Evolutionary conservation across 2,113 vertebrate species (phyloP), one percentile per base, ranked within the genome.

Genomic region (Ammodytes marinus): DNA sequence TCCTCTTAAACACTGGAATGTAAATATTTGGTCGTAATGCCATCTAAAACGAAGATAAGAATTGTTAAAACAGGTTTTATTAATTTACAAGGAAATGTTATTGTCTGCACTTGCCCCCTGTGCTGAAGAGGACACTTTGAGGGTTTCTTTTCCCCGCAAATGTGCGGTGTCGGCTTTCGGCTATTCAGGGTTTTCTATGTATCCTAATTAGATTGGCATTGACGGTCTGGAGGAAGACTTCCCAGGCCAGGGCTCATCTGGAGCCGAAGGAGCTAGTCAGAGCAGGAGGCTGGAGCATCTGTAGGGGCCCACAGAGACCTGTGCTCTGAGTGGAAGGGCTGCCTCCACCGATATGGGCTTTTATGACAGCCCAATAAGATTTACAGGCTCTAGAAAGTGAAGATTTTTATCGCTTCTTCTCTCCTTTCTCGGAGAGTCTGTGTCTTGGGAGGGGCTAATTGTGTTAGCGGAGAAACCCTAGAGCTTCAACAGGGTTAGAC

Each of bases 11-110:
- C 95, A 93, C 84, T 89, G 95, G 96, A 96, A 97, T 97, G 97
- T 98, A 99, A 99, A 99, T 99, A 99, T 99, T 99, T 99, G 95
- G 94, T 93, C 90, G 80, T 96, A 96, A 96, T 95, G 92, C 88
- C 91, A 92, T 95, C 93, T 90, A 95, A 96, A 95, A 95, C 95
- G 93, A 96, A 96, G 96, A 96, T 96, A 97, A 95, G 95, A 94
- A 96, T 96, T 95, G 92, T 95, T 95, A 96, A 97, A 97, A 95
- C 89, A 93, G 92, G 92, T 95, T 95, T 97, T 95, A 96, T 96
- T 96, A 96, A 96, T 96, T 96, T 95, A 95, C 95, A 96, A 95
- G 95, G 95, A 96, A 96, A 95, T 96, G 86, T 95, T 95, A 93
- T 94, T 95, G 96, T 91, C 92, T 92, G 85, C 90, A 86, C 86